These are phyloP conservation scores for Scelioninae gen. 1 DNA, from an alignment of 2,888 invertebrate species.

Conservation along the genomic window DNA sequence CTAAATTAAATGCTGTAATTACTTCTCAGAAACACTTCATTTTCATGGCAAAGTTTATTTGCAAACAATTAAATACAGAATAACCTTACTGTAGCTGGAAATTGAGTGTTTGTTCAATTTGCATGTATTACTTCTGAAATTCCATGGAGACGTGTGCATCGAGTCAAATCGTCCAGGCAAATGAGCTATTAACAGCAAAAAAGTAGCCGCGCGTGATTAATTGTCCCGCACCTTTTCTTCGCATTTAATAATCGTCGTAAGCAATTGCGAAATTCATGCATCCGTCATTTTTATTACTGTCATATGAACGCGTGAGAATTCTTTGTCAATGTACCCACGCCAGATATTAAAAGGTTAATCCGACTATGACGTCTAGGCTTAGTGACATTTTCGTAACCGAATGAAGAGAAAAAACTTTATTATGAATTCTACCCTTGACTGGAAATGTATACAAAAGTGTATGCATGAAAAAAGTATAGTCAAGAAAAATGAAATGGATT, in stretches of 20 bases:
- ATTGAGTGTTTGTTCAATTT: slow-evolving; percentile 28
- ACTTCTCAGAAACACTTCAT: slow-evolving; percentile 37
- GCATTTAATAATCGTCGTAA: background rate
- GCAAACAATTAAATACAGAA: slow-evolving; percentile 41
- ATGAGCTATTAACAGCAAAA: slow-evolving; percentile 34
- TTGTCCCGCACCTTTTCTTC: slow-evolving; percentile 23
- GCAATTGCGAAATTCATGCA: slow-evolving; percentile 44
- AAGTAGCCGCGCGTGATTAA: slow-evolving; percentile 33
- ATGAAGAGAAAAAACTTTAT: background rate
- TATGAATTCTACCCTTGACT: slow-evolving; percentile 2
- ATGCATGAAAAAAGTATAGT: background rate
- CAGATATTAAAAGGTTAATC: slow-evolving; percentile 51
- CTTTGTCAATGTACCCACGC: slow-evolving; percentile 55
- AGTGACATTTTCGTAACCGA: slow-evolving; percentile 55
- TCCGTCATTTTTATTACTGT: slow-evolving; percentile 48
- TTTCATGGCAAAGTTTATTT: slow-evolving; percentile 40
- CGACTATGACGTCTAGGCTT: slow-evolving; percentile 28
- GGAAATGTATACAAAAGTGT: background rate
- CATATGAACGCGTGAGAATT: slow-evolving; percentile 55
- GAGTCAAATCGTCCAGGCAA: slow-evolving; percentile 32
- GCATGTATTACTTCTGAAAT: slow-evolving; percentile 37
- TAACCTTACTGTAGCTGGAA: slow-evolving; percentile 9
- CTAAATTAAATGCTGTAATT: slow-evolving; percentile 38
- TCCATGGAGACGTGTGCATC: slow-evolving; percentile 6
- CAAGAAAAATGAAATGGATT: no score